phyloP scores from a whole-genome alignment of 2,797 vertebrate genomes.

The Chloroceryle amazona region DNA sequence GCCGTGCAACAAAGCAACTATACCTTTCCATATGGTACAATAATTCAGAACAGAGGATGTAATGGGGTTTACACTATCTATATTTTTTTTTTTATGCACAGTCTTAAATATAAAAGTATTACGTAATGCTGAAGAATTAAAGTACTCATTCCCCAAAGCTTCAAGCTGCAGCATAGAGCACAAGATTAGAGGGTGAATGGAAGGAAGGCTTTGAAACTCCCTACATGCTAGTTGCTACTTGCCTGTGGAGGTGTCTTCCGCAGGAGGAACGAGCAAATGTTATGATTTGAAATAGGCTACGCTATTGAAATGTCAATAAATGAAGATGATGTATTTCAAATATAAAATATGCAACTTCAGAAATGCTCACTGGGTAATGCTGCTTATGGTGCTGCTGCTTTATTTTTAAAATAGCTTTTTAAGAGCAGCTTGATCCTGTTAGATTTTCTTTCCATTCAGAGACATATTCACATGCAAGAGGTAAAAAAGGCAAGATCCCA shows the following conservation, averaged over 20 bases:
- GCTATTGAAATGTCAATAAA: neutral
- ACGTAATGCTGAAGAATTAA: constrained; percentile 23
- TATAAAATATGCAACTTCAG: neutral
- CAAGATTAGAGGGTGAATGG: neutral
- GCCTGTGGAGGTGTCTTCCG: constrained; percentile 12
- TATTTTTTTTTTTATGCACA: neutral
- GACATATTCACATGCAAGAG: neutral
- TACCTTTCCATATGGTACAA: neutral
- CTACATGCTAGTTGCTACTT: neutral
- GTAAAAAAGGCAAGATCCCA: constrained; percentile 25
- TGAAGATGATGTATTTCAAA: neutral
- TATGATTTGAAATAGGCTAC: neutral
- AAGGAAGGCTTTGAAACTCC: constrained; percentile 11
- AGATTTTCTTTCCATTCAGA: neutral
- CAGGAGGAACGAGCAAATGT: neutral
- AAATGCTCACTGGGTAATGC: neutral
- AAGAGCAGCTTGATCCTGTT: neutral
- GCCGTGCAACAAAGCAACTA: neutral
- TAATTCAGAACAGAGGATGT: neutral
- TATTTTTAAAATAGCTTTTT: neutral
- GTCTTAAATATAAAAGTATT: constrained; percentile 9
- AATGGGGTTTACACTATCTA: neutral
- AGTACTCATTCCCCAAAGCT: constrained; percentile 1
- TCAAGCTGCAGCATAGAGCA: neutral
- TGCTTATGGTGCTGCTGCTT: neutral